A percentile compares a stretch with the other conserved stretches of the same genome.
Conservation (phyloP, 1,140 invertebrate genomes). For the Hylaeus volcanicus region DNA sequence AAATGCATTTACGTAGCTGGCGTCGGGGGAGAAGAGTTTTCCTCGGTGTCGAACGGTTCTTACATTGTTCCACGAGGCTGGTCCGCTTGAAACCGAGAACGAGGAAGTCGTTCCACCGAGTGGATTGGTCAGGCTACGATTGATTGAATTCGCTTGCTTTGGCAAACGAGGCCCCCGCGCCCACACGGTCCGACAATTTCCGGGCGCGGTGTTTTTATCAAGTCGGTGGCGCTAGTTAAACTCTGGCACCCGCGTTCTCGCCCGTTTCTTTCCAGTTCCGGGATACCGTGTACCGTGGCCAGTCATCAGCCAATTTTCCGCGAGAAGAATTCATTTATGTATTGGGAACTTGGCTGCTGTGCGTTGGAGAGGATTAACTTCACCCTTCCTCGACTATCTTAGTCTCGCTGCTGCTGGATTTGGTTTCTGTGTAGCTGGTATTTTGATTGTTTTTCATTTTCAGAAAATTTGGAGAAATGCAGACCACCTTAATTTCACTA, state of each 20-base stretch:
- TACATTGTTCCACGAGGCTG: conserved; percentile 19
- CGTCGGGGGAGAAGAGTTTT: neutral
- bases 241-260: neutral
- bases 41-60: conserved; percentile 8
- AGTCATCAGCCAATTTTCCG: too few species aligned
- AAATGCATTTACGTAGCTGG: conserved; percentile 21
- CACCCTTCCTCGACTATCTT: too few species aligned
- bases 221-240: neutral
- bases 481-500: too few species aligned
- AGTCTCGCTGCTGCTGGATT: too few species aligned
- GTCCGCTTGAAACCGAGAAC: conserved; percentile 10
- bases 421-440: too few species aligned
- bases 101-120: neutral
- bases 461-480: too few species aligned
- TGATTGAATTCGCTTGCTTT: conserved; percentile 18
- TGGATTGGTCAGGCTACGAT: neutral
- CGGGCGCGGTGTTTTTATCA: conserved; percentile 21
- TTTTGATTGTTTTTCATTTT: too few species aligned
- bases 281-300: too few species aligned
- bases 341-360: too few species aligned
- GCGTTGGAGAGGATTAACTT: too few species aligned
- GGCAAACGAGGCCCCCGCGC: neutral
- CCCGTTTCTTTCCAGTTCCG: too few species aligned
- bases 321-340: too few species aligned
- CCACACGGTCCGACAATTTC: conserved; percentile 6